Evolutionary conservation across 2,113 vertebrate genomes (phyloP).

Genomic region (Nothoprocta pentlandii): DNA sequence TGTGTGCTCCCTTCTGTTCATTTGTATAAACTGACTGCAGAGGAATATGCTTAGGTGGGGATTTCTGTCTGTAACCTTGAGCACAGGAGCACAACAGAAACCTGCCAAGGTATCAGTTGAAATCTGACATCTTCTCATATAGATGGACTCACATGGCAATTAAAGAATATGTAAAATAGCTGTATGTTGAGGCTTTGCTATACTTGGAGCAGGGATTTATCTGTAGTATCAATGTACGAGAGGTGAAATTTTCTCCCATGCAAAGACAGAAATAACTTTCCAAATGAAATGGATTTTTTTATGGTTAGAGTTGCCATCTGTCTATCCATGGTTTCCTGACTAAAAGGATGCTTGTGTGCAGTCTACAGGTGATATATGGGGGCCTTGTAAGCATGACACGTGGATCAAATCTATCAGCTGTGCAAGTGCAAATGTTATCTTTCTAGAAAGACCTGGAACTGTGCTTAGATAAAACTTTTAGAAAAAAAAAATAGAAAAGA

Average conservation of each 20-base stretch:
- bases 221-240: background rate
- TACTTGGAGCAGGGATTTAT: background rate
- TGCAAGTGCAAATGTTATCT: background rate
- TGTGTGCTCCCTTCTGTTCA: background rate
- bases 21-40: background rate
- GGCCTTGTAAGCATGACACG: background rate
- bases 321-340: background rate
- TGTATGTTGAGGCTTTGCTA: background rate
- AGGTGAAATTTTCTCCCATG: background rate
- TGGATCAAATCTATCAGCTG: background rate
- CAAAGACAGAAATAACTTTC: background rate
- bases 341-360: background rate
- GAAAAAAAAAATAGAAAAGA: background rate
- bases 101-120: background rate
- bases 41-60: background rate
- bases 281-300: background rate
- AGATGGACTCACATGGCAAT: background rate
- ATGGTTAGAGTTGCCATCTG: background rate
- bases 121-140: background rate
- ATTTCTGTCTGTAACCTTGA: background rate
- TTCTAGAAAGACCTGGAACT: background rate
- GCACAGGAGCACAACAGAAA: background rate
- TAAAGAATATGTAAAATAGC: background rate
- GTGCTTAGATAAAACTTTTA: background rate
- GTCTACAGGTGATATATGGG: fast-evolving